Conservation (phyloP, 2,797 vertebrate species). For the Acridotheres tristis region DNA sequence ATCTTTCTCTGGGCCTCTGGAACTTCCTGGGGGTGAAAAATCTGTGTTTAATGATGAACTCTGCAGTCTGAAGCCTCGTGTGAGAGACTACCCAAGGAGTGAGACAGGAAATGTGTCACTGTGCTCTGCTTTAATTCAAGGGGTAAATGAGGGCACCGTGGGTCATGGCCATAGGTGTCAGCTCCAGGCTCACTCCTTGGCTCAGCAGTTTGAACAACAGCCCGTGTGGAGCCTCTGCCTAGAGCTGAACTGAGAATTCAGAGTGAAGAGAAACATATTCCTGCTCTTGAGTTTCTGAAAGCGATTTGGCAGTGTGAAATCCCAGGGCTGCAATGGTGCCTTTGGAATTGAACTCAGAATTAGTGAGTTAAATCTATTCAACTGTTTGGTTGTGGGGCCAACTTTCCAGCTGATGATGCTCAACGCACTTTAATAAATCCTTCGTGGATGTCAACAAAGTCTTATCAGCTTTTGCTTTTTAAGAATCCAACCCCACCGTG, state of each 20-base stretch:
- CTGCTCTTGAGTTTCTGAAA: background rate
- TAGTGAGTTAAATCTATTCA: background rate
- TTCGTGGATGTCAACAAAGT: background rate
- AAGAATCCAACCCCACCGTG: background rate
- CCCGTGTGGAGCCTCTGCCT: background rate
- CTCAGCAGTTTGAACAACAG: background rate
- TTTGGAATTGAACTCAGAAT: background rate
- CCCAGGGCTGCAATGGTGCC: background rate
- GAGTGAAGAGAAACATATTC: background rate
- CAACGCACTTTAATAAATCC: background rate
- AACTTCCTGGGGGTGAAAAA: constrained; percentile 35
- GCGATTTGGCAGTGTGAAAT: background rate
- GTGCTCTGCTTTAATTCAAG: background rate
- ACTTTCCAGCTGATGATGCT: background rate
- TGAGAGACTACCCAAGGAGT: background rate
- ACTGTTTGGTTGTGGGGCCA: background rate
- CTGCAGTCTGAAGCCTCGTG: background rate
- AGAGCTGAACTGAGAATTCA: background rate
- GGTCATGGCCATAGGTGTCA: background rate
- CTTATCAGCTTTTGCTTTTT: background rate
- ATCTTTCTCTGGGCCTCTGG: constrained; percentile 38
- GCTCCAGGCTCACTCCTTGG: background rate
- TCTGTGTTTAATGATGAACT: constrained; percentile 29
- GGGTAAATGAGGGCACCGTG: background rate
- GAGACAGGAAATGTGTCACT: background rate